These are phyloP conservation scores for Coelopa pilipes DNA, from an alignment of 2,888 invertebrate species.

Conservation along the genomic window DNA sequence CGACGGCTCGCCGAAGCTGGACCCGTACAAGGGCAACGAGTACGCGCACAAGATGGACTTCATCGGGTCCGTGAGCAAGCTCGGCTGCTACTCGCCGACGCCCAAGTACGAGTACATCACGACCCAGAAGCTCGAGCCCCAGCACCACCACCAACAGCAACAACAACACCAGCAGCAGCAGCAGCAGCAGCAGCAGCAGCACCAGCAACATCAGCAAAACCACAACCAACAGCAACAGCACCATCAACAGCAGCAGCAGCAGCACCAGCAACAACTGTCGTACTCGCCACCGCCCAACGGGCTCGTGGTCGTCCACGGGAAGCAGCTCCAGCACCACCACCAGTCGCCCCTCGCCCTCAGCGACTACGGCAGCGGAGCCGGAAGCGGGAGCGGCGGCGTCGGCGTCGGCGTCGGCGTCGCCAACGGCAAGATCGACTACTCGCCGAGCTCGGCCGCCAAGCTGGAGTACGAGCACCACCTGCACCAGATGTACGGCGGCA, in stretches of 20 bases:
- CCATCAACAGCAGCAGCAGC: conserved; percentile 48
- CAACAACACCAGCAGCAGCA: conserved; percentile 47
- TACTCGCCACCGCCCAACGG: conserved; percentile 48
- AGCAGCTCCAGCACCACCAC: conserved; percentile 51
- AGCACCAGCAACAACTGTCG: conserved; percentile 56
- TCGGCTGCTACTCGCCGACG: conserved; percentile 66
- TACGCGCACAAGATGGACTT: conserved; percentile 65
- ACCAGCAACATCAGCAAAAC: conserved; percentile 39
- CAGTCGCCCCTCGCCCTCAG: conserved; percentile 49
- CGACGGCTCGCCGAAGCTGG: conserved; percentile 62
- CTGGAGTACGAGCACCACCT: conserved; percentile 61
- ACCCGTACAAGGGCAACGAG: conserved; percentile 58
- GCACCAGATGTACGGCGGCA: conserved; percentile 60
- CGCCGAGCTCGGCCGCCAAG: conserved; percentile 54
- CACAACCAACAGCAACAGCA: conserved; percentile 41
- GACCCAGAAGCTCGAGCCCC: conserved; percentile 56
- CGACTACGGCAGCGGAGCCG: conserved; percentile 55
- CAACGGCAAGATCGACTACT: conserved; percentile 61
- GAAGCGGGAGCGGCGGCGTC: conserved; percentile 52
- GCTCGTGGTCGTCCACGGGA: conserved; percentile 29
- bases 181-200: conserved; percentile 51
- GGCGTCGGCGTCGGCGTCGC: conserved; percentile 51
- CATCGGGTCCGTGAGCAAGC: conserved; percentile 54
- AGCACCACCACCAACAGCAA: conserved; percentile 54
- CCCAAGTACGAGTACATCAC: conserved; percentile 66